Base-by-base conservation (phyloP, 2,888 invertebrate species). In the Chesias legatella region DNA sequence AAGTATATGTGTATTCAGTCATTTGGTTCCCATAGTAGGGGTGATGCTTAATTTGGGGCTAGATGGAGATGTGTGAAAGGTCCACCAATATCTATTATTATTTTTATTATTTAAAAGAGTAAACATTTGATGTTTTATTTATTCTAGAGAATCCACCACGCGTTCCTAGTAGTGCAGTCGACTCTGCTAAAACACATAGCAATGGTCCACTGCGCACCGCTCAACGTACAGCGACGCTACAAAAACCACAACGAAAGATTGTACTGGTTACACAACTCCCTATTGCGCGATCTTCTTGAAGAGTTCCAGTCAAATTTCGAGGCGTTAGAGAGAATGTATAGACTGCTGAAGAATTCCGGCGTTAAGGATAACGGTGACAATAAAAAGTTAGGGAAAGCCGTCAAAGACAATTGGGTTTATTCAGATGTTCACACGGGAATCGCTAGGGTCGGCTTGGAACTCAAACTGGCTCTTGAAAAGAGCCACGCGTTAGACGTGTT, bases 81-180 rank as follows among this genome's bases (percentile, higher is more conserved):
- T n/a, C n/a, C n/a, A n/a, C n/a, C n/a, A n/a, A n/a, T n/a, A n/a
- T n/a, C n/a, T n/a, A n/a, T n/a, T n/a, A n/a, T n/a, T n/a, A n/a
- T n/a, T n/a, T n/a, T n/a, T n/a, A n/a, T n/a, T n/a, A n/a, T n/a
- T n/a, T n/a, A n/a, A n/a, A n/a, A n/a, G n/a, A n/a, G n/a, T n/a
- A n/a, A n/a, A n/a, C n/a, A n/a, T n/a, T n/a, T n/a, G n/a, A n/a
- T n/a, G n/a, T n/a, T n/a, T n/a, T n/a, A n/a, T 17, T 17, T 17
- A 17, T 17, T 17, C 13, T 79, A 89, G 89, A 81, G 81, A 80
- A 81, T 88, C 24, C 86, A 89, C 43, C 85, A 88, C 60, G 80
- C 82, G 0, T 88, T 79, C 50, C 55, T 89, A 10, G 84, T 89
- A 0, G 75, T 89, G 0, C 89, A 89, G 35, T 89, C 89, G 0